Percentiles rank a stretch among this genome's conserved stretches.
Conservation (phyloP, 2,888 invertebrate species). For the Synanthedon formicaeformis region DNA sequence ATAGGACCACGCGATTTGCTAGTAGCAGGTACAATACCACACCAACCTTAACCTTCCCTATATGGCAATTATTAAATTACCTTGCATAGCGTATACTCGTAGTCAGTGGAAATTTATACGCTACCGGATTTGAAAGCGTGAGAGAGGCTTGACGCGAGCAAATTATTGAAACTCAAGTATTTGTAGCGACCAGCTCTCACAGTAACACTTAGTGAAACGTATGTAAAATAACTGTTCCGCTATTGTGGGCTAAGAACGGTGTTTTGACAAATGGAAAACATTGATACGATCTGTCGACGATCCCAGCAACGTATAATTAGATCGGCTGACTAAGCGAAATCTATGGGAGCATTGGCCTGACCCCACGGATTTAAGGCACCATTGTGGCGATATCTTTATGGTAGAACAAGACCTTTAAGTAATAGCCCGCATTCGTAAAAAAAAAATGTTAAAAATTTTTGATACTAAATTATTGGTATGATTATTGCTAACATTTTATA, state of each 20-base stretch:
- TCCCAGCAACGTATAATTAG: conserved; percentile 36
- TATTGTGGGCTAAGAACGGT: conserved; percentile 5
- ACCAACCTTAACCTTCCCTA: too few relatives aligned
- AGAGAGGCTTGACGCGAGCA: not conserved
- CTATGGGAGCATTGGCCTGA: conserved; percentile 32
- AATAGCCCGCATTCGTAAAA: conserved; percentile 23
- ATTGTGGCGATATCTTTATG: conserved; percentile 37
- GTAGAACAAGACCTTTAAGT: conserved; percentile 27
- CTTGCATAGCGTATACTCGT: too few relatives aligned
- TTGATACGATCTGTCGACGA: conserved; percentile 27
- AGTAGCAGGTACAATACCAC: too few relatives aligned
- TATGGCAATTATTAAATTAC: too few relatives aligned
- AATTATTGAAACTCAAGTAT: not conserved
- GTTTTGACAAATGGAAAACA: conserved; percentile 36
- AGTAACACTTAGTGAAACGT: not conserved
- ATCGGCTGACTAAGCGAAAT: conserved; percentile 45
- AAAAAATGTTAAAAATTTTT: too few relatives aligned
- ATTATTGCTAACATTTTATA: too few relatives aligned
- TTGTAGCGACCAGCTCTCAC: not conserved
- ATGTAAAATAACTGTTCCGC: not conserved
- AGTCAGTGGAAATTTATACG: too few relatives aligned
- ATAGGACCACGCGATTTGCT: too few relatives aligned
- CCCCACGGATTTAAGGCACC: conserved; percentile 30
- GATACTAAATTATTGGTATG: too few relatives aligned
- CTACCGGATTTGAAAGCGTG: not conserved